Evolutionary conservation across 2,888 invertebrate species (phyloP).

Genomic region (Balanococcus diminutus): DNA sequence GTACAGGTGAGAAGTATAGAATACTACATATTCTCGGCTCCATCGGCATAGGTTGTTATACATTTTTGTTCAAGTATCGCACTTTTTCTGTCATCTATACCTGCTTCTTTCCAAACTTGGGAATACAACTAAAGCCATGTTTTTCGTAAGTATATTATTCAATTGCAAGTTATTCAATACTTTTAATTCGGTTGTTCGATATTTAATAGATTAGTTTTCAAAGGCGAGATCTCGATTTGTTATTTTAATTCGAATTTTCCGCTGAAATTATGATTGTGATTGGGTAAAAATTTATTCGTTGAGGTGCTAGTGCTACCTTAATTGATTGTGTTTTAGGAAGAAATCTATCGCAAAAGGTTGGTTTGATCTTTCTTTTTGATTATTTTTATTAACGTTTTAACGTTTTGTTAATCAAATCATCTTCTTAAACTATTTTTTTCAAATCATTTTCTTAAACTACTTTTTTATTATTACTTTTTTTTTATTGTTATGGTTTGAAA

Average conservation of each 20-base stretch:
- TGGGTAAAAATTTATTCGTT: too few relatives aligned
- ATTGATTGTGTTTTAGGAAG: too few relatives aligned
- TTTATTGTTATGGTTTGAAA: too few relatives aligned
- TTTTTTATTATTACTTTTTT: too few relatives aligned
- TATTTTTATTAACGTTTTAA: too few relatives aligned
- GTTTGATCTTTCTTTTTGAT: too few relatives aligned
- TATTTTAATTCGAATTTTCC: too few relatives aligned
- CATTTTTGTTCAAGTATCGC: constrained; percentile 49
- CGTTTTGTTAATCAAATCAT: too few relatives aligned
- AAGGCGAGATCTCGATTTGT: not conserved
- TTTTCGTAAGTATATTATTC: not conserved
- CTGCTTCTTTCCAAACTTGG: not conserved
- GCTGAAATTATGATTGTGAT: not conserved
- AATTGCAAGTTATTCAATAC: not conserved
- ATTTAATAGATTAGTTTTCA: not conserved
- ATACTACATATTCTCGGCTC: constrained; percentile 36
- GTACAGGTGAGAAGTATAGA: constrained; percentile 19
- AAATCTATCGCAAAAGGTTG: too few relatives aligned
- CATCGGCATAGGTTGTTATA: constrained; percentile 31
- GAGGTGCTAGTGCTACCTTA: too few relatives aligned
- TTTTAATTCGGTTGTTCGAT: not conserved
- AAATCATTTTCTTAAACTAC: too few relatives aligned
- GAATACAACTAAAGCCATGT: not conserved
- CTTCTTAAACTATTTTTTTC: too few relatives aligned
- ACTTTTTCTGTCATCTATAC: constrained; percentile 31